Evolutionary conservation across 1,140 invertebrate species (phyloP).

Genomic region (Pinna nobilis): DNA sequence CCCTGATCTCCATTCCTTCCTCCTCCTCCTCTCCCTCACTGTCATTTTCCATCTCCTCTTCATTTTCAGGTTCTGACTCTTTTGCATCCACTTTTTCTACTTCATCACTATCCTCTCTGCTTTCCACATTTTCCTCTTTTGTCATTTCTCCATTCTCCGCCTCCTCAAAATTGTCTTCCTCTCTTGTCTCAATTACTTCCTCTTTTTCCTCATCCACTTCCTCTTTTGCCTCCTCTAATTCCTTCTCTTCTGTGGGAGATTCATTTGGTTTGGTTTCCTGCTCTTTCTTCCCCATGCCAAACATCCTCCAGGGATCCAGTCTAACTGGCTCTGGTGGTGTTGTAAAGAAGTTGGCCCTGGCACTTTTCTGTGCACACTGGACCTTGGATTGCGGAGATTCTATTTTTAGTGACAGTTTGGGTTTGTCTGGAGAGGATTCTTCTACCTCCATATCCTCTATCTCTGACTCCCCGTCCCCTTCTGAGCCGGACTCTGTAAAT

Average conservation of each 20-base stretch:
- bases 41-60: constrained; percentile 78
- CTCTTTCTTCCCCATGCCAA: constrained; percentile 59
- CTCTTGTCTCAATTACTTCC: not conserved
- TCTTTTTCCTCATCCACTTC: constrained; percentile 15
- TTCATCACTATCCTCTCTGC: not conserved
- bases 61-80: constrained; percentile 63
- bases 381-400: constrained; percentile 28
- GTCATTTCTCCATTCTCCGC: not conserved
- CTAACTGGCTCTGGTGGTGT: constrained; percentile 64
- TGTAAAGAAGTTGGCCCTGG: constrained; percentile 67
- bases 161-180: not conserved
- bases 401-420: not conserved
- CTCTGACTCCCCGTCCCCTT: constrained; percentile 54
- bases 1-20: constrained; percentile 23
- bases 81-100: constrained; percentile 2
- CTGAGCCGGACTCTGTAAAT: too few relatives aligned
- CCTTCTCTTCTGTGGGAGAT: not conserved
- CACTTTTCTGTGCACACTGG: constrained; percentile 45
- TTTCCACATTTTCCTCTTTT: not conserved
- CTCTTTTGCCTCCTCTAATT: constrained; percentile 27
- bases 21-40: constrained; percentile 80
- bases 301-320: constrained; percentile 67
- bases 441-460: constrained; percentile 32
- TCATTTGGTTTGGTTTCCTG: constrained; percentile 39
- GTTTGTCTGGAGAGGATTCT: not conserved